Evolutionary conservation across 2,797 vertebrate genomes (phyloP), one percentile per base, ranked within the genome.

Genomic region (Morus bassanus): DNA sequence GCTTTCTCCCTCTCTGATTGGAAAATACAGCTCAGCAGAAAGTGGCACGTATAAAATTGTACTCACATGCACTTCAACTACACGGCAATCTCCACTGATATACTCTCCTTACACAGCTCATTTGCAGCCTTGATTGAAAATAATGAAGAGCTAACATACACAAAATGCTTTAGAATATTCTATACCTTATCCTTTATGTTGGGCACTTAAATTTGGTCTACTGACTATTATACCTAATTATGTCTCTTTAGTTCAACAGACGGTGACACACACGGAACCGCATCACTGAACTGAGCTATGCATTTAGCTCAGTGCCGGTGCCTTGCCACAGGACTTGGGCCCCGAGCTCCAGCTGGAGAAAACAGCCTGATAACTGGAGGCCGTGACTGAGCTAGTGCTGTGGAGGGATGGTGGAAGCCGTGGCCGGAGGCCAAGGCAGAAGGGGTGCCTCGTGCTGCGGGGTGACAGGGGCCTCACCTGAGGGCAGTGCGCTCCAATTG

Each of bases 191-290:
- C 51, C 50, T 69, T 88, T 75, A 57, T 33, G 19, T 8, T 45
- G 65, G 39, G 22, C 39, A 79, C 39, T 85, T 76, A 65, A 54
- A 76, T 64, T 50, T 64, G n/a, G 74, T 61, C 24, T 43, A 11
- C 21, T 46, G 27, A 2, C n/a, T 56, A 9, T 64, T 56, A 45
- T 19, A 61, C 11, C 25, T 72, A 51, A 80, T 77, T 77, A 88
- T 2, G 13, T 10, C 30, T 85, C 43, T 5, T 2, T 21, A 75
- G 57, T 30, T 88, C 43, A 53, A 14, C 73, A 22, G 43, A 21
- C 1, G 2, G n/a, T n/a, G 60, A 9, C 22, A 5, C 39, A 25
- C 43, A 22, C 10, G 0, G 1, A 27, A 28, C 9, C 0, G 0
- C 24, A 14, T 4, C 39, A 2, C 17, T 22, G 63, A 43, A 14